These are phyloP conservation scores for Hypanus sabinus DNA, from an alignment of 2,113 vertebrate genomes.

Conservation along the genomic window DNA sequence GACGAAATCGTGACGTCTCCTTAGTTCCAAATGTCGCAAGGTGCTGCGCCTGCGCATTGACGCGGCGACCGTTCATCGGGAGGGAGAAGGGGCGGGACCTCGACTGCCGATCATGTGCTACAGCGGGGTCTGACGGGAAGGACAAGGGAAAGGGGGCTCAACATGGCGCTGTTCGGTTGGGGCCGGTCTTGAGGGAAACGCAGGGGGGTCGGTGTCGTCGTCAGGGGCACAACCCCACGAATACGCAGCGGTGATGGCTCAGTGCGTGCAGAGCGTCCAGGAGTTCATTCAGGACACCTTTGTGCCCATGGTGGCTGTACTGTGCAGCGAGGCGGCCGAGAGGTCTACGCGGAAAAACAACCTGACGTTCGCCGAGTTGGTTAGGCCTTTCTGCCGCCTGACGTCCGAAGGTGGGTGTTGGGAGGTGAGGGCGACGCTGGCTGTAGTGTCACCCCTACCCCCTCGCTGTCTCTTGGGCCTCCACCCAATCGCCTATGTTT, in stretches of 20 bases:
- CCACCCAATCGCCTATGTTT: neutral
- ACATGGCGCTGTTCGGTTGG: slow-evolving; percentile 39
- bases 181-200: neutral
- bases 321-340: slow-evolving; percentile 89
- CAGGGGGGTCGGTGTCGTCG: neutral
- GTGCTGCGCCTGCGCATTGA: neutral
- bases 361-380: slow-evolving; percentile 82
- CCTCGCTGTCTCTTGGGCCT: neutral
- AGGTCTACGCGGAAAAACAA: slow-evolving; percentile 79
- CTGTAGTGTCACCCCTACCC: too few species aligned
- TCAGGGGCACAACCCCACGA: neutral
- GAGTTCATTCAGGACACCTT: slow-evolving; percentile 96
- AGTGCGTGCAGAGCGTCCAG: slow-evolving; percentile 87
- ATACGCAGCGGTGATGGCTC: slow-evolving; percentile 67
- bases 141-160: neutral
- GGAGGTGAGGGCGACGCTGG: neutral
- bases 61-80: neutral
- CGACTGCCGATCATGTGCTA: slow-evolving; percentile 41
- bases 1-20: neutral
- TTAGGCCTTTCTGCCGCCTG: slow-evolving; percentile 87
- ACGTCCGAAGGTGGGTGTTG: slow-evolving; percentile 83
- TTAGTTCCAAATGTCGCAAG: slow-evolving; percentile 28
- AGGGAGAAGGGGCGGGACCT: slow-evolving; percentile 43
- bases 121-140: slow-evolving; percentile 37
- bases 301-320: slow-evolving; percentile 86